A percentile compares a stretch with the other conserved stretches of the same genome.
These are phyloP conservation scores for Rhynchotus rufescens DNA, from an alignment of 2,797 vertebrate genomes.

Conservation along the genomic window DNA sequence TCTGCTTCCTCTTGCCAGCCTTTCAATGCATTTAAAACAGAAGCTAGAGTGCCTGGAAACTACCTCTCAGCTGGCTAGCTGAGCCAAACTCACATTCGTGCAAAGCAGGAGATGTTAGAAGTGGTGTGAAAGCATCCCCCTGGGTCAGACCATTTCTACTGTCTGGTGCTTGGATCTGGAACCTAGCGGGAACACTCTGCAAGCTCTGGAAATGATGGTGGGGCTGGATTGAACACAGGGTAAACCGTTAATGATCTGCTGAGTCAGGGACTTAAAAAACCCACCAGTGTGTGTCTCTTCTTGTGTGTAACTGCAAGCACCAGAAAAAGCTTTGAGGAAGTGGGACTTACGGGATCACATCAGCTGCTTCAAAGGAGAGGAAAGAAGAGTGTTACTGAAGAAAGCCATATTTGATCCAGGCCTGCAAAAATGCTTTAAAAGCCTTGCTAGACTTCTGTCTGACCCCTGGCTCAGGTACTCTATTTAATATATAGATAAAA, in stretches of 20 bases:
- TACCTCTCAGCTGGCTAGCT: not conserved
- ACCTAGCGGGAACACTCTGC: not conserved
- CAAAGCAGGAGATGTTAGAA: not conserved
- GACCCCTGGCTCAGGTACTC: not conserved
- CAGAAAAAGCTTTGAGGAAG: not conserved
- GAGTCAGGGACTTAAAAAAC: not conserved
- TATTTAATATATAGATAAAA: not conserved
- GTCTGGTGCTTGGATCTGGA: not conserved
- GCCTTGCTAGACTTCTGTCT: not conserved
- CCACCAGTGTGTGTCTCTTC: not conserved
- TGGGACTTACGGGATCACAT: not conserved
- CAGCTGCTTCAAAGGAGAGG: not conserved
- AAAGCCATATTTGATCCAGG: not conserved
- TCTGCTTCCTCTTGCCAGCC: not conserved
- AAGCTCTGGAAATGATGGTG: not conserved
- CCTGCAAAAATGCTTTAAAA: not conserved
- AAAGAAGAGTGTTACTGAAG: not conserved
- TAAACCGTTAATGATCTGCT: constrained; percentile 4
- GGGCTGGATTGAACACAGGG: not conserved
- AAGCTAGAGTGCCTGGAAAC: not conserved
- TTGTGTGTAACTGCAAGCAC: not conserved
- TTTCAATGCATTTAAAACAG: not conserved
- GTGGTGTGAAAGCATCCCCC: not conserved
- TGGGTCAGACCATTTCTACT: not conserved
- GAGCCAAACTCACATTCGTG: not conserved